A percentile compares a stretch with the other conserved stretches of the same genome.
Conservation (phyloP, 2,888 invertebrate genomes). For the Drosophila vallismaia region DNA sequence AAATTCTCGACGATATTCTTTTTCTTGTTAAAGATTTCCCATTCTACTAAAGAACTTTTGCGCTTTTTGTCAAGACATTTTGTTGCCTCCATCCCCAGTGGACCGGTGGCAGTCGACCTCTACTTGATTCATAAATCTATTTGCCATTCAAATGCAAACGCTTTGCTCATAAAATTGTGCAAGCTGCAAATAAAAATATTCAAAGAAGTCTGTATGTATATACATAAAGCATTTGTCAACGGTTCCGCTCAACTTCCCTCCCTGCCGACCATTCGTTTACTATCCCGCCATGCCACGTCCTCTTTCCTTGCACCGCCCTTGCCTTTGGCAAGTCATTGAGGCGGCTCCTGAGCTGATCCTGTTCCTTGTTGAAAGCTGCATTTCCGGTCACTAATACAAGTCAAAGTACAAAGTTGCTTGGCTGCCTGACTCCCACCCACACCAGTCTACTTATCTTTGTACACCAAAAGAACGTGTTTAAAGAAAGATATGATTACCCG, state of each 20-base stretch:
- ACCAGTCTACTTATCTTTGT: slow-evolving; percentile 34
- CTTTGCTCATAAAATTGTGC: slow-evolving; percentile 54
- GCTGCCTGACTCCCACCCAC: slow-evolving; percentile 49
- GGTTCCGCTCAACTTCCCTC: slow-evolving; percentile 25
- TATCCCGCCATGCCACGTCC: background rate
- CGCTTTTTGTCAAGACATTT: slow-evolving; percentile 40
- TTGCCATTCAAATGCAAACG: slow-evolving; percentile 68
- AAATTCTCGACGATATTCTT: background rate
- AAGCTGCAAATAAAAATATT: slow-evolving; percentile 68
- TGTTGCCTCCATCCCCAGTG: background rate
- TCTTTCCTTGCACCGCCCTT: slow-evolving; percentile 20
- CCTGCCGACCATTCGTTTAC: slow-evolving; percentile 1
- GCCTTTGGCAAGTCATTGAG: slow-evolving; percentile 64
- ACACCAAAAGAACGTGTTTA: slow-evolving; percentile 1
- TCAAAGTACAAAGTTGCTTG: slow-evolving; percentile 75
- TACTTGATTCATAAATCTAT: slow-evolving; percentile 56
- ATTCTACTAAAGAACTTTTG: slow-evolving; percentile 46
- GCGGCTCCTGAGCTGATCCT: slow-evolving; percentile 58
- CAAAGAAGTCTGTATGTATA: slow-evolving; percentile 44
- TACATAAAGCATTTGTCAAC: slow-evolving; percentile 65
- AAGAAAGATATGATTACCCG: background rate
- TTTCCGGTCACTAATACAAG: slow-evolving; percentile 80
- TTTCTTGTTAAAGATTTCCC: slow-evolving; percentile 27
- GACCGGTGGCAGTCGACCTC: slow-evolving; percentile 14
- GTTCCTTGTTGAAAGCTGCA: slow-evolving; percentile 61